Evolutionary conservation across 2,888 invertebrate species (phyloP).

Genomic region (Trypoxylon attenuatum): DNA sequence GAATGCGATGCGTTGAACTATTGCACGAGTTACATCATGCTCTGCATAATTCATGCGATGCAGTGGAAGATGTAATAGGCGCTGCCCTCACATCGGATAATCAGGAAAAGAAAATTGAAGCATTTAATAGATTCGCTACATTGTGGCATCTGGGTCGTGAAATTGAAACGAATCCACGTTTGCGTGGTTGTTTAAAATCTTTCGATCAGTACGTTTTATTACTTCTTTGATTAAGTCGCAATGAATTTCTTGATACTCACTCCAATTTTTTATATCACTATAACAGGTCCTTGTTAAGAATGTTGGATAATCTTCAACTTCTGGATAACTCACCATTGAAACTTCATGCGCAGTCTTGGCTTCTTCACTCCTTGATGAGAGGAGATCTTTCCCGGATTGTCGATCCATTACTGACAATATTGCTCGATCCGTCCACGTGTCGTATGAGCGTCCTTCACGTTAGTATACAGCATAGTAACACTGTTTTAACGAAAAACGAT

Average conservation of each 20-base stretch:
- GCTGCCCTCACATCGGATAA: slow-evolving; percentile 74
- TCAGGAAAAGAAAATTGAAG: slow-evolving; percentile 76
- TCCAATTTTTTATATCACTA: too few relatives aligned
- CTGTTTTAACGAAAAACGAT: slow-evolving; percentile 66
- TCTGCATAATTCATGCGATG: slow-evolving; percentile 72
- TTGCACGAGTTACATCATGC: slow-evolving; percentile 86
- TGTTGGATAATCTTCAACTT: slow-evolving; percentile 82
- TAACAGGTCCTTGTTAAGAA: slow-evolving; percentile 82
- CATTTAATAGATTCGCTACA: slow-evolving; percentile 80
- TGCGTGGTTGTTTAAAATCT: slow-evolving; percentile 75
- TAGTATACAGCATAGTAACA: slow-evolving; percentile 78
- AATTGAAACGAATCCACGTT: slow-evolving; percentile 76
- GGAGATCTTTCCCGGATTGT: slow-evolving; percentile 87
- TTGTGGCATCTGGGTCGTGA: slow-evolving; percentile 88
- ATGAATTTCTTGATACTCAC: too few relatives aligned
- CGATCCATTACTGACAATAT: slow-evolving; percentile 84
- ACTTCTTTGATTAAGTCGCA: too few relatives aligned
- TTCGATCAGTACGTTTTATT: slow-evolving; percentile 78
- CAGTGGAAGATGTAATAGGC: slow-evolving; percentile 85
- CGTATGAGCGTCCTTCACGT: slow-evolving; percentile 87
- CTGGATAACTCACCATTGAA: slow-evolving; percentile 78
- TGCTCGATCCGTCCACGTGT: slow-evolving; percentile 87
- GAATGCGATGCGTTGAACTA: slow-evolving; percentile 81
- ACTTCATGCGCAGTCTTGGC: slow-evolving; percentile 84
- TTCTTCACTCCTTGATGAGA: slow-evolving; percentile 83